Evolutionary conservation across 2,113 vertebrate genomes (phyloP), one percentile per base, ranked within the genome.

Genomic region (Hypomesus transpacificus): DNA sequence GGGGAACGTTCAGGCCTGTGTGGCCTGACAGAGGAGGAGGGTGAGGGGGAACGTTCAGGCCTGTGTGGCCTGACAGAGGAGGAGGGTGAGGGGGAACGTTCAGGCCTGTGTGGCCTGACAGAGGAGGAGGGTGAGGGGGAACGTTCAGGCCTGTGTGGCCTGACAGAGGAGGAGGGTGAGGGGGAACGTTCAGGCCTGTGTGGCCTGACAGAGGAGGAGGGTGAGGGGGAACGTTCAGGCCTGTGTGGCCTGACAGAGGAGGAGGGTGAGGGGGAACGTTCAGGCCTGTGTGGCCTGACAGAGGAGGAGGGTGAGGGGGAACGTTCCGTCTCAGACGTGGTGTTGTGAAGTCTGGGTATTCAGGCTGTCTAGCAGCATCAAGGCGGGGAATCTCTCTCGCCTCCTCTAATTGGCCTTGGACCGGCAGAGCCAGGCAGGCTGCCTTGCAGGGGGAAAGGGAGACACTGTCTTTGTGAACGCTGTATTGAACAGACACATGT

Each of bases 371-470:
- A 75, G 61, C 75, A 81, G 61, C 80, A 68, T 61, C 66, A 73
- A 77, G 77, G 67, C 70, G 54, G 66, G 82, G 69, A 69, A 51
- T 68, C 69, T 80, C 68, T 82, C 82, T 83, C 61, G 4, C 78
- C 71, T 70, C 53, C 54, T 66, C 56, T 85, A 90, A 87, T 84
- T 88, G 85, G 78, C 39, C 52, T 34, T 34, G 31, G 31, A 67
- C 59, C 74, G 75, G 72, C 58, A 76, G 75, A 84, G 81, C 53
- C 78, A 82, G 79, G 80, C 73, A 9, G 69, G 70, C 57, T 66
- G 26, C 56, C 67, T 75, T 57, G 56, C 66, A 51, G 74, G 62
- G 62, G 66, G 59, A 26, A n/a, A 64, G 22, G 66, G 56, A 59
- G 60, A 24, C 64, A 16, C 21, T 73, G 66, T 71, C 13, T 72